These are phyloP conservation scores for Ophiodon elongatus DNA, from an alignment of 2,113 vertebrate genomes.

Conservation along the genomic window DNA sequence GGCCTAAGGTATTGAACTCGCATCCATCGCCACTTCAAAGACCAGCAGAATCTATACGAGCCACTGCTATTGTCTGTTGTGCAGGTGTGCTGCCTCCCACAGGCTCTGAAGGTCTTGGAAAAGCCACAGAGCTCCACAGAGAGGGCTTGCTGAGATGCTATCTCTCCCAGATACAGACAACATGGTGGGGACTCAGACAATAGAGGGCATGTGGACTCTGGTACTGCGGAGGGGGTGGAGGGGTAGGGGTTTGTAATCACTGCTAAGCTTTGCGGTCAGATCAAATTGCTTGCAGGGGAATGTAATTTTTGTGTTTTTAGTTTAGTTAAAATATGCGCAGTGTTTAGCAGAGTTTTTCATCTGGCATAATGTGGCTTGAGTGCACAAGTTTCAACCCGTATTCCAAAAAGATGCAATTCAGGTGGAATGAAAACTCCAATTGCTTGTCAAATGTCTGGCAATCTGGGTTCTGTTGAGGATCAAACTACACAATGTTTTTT, in stretches of 20 bases:
- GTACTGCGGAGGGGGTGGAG: not conserved
- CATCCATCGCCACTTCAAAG: conserved; percentile 83
- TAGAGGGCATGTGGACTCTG: conserved; percentile 67
- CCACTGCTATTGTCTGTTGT: conserved; percentile 67
- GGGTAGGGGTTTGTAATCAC: conserved; percentile 58
- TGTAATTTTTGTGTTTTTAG: not conserved
- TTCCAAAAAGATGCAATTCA: conserved; percentile 52
- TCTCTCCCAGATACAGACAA: conserved; percentile 69
- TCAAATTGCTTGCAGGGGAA: conserved; percentile 45
- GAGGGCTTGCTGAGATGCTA: conserved; percentile 74
- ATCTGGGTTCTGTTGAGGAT: not conserved
- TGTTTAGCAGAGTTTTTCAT: conserved; percentile 36
- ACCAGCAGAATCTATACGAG: conserved; percentile 64
- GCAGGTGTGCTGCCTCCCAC: conserved; percentile 81
- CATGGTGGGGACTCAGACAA: conserved; percentile 64
- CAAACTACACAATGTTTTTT: not conserved
- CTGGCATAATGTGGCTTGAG: conserved; percentile 34
- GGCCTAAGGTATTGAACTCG: conserved; percentile 60
- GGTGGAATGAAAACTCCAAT: conserved; percentile 14
- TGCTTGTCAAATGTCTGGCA: not conserved
- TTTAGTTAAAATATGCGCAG: conserved; percentile 44
- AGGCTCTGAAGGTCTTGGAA: conserved; percentile 52
- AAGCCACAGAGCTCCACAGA: conserved; percentile 41
- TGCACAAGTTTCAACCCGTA: conserved; percentile 39
- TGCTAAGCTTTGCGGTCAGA: conserved; percentile 33